Conservation (phyloP, 1,140 invertebrate species). For the Cyclina sinensis region DNA sequence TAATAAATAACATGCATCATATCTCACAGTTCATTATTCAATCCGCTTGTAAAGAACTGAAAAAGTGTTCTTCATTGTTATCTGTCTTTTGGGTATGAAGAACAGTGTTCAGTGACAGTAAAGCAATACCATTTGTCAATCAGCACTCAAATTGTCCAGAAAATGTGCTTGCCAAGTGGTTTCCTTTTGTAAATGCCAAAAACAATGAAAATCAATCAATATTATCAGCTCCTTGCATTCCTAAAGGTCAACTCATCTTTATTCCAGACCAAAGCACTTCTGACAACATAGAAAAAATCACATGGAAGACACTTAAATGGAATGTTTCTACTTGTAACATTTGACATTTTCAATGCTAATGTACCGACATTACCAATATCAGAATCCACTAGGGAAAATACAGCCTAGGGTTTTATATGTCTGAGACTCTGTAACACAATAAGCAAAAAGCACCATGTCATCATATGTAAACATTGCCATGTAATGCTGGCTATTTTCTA, state of each 20-base stretch:
- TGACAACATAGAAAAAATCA: too few relatives aligned
- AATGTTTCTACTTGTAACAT: background rate
- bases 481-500: background rate
- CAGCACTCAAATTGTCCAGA: too few relatives aligned
- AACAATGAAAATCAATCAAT: background rate
- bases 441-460: background rate
- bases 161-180: background rate
- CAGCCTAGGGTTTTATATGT: background rate
- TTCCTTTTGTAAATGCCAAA: conserved; percentile 4
- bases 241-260: background rate
- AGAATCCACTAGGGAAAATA: background rate
- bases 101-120: too few relatives aligned
- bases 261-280: background rate
- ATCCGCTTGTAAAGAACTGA: too few relatives aligned
- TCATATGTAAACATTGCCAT: background rate
- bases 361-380: background rate
- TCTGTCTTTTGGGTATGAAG: too few relatives aligned
- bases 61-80: too few relatives aligned
- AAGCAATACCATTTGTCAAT: too few relatives aligned
- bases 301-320: too few relatives aligned
- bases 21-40: too few relatives aligned
- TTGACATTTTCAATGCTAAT: background rate
- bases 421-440: background rate
- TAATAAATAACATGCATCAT: too few relatives aligned
- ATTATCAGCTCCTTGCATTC: background rate